A percentile compares a stretch with the other conserved stretches of the same genome.
phyloP scores from a whole-genome alignment of 2,113 vertebrate genomes.

The Zingel zingel region DNA sequence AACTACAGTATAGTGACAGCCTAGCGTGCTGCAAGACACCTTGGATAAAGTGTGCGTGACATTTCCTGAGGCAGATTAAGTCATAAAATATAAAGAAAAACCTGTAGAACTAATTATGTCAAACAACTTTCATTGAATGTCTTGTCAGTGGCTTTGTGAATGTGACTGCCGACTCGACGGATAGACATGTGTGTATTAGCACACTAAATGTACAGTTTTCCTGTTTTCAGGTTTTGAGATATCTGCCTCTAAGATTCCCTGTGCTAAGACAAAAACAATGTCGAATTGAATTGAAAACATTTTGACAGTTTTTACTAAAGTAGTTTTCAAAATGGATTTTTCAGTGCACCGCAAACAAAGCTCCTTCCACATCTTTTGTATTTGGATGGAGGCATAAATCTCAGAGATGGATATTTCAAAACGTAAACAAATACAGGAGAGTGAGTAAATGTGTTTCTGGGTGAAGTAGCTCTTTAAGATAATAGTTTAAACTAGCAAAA shows the following conservation, averaged over 20 bases:
- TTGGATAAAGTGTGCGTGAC: constrained; percentile 9
- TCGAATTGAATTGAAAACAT: no score
- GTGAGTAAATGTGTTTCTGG: background rate
- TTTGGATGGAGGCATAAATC: background rate
- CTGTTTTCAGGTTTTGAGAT: no score
- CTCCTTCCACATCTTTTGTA: background rate
- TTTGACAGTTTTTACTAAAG: no score
- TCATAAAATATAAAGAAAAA: constrained; percentile 9
- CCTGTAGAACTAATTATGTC: constrained; percentile 29
- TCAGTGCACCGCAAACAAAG: background rate
- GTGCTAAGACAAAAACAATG: no score
- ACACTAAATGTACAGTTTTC: no score
- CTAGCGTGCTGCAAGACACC: constrained; percentile 13
- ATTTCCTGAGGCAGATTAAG: constrained; percentile 30
- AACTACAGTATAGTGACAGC: constrained; percentile 19
- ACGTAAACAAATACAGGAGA: background rate
- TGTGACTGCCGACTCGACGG: background rate
- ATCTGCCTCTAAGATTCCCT: no score
- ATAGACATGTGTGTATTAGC: background rate
- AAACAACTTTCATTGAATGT: background rate
- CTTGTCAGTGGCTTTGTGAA: constrained; percentile 5
- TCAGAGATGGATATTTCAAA: background rate
- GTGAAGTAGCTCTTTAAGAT: background rate
- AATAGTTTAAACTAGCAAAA: no score
- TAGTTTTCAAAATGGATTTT: no score